A percentile compares a stretch with the other conserved stretches of the same genome.
These are phyloP conservation scores for Caenorhabditis virilis DNA, from an alignment of 2,888 invertebrate species.

Conservation along the genomic window DNA sequence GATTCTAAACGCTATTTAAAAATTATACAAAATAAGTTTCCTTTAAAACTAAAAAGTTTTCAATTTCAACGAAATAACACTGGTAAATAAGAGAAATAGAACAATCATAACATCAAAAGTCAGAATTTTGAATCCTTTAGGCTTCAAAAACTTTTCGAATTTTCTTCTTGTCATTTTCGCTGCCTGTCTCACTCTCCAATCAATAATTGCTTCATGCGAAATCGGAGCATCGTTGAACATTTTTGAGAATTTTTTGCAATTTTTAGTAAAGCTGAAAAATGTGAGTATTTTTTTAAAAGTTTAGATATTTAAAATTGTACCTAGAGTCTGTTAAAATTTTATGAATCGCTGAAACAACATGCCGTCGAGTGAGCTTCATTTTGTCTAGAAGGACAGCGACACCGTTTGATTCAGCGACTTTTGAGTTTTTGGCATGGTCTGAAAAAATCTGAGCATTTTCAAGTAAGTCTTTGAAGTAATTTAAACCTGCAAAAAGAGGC, in stretches of 20 bases:
- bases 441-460: background rate
- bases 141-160: constrained; percentile 21
- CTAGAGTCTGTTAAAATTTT: constrained; percentile 3
- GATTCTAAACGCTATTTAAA: too few species aligned
- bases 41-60: too few species aligned
- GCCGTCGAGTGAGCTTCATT: constrained; percentile 34
- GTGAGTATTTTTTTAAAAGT: too few species aligned
- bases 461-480: background rate
- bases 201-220: constrained; percentile 17
- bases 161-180: constrained; percentile 17
- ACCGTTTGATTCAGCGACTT: constrained; percentile 47
- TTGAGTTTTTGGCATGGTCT: constrained; percentile 59
- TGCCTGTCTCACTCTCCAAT: constrained; percentile 25
- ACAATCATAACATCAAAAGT: too few species aligned
- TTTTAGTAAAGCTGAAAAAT: constrained; percentile 31
- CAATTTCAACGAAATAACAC: too few species aligned
- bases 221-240: constrained; percentile 33
- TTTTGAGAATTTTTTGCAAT: constrained; percentile 30
- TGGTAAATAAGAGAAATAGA: too few species aligned
- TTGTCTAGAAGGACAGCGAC: constrained; percentile 57
- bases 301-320: too few species aligned
- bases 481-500: constrained; percentile 60
- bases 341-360: constrained; percentile 29
- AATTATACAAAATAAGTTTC: too few species aligned
- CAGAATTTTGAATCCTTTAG: constrained; percentile 18